phyloP scores from a whole-genome alignment of 2,113 vertebrate species.

The Plotosus lineatus region DNA sequence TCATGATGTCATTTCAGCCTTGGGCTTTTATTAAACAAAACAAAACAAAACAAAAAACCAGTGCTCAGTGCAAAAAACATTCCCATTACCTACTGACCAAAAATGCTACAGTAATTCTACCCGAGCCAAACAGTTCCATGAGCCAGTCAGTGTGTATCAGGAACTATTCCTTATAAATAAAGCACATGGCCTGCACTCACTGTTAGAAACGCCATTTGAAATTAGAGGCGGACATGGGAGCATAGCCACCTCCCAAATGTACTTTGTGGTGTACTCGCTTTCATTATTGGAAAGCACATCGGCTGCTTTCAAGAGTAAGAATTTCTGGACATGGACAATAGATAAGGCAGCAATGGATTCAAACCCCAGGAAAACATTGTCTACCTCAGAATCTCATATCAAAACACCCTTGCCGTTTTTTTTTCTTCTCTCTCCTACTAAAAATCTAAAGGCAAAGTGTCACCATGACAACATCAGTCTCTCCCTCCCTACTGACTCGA shows the following conservation, averaged over 20 bases:
- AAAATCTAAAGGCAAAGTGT: slow-evolving; percentile 69
- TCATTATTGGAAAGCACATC: slow-evolving; percentile 80
- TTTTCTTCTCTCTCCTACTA: slow-evolving; percentile 35
- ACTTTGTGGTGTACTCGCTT: slow-evolving; percentile 73
- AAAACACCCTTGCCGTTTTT: slow-evolving; percentile 64
- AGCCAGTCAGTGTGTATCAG: slow-evolving; percentile 10
- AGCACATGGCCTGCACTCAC: slow-evolving; percentile 32
- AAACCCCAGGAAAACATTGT: slow-evolving; percentile 69
- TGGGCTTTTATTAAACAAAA: background rate
- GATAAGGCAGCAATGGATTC: slow-evolving; percentile 81
- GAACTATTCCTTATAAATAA: slow-evolving; percentile 18
- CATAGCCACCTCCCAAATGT: slow-evolving; percentile 70
- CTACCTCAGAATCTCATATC: slow-evolving; percentile 72
- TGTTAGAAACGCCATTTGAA: slow-evolving; percentile 62
- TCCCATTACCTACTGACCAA: background rate
- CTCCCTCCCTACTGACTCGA: slow-evolving; percentile 62
- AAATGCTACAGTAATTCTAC: slow-evolving; percentile 1
- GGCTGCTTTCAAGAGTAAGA: slow-evolving; percentile 66
- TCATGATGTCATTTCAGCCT: background rate
- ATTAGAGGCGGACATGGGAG: slow-evolving; percentile 67
- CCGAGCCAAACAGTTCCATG: background rate
- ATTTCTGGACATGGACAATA: slow-evolving; percentile 74
- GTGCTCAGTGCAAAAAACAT: background rate
- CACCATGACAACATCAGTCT: slow-evolving; percentile 73
- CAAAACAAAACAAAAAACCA: no score